phyloP scores from a whole-genome alignment of 2,797 vertebrate genomes.

The Cirrhinus molitorella region DNA sequence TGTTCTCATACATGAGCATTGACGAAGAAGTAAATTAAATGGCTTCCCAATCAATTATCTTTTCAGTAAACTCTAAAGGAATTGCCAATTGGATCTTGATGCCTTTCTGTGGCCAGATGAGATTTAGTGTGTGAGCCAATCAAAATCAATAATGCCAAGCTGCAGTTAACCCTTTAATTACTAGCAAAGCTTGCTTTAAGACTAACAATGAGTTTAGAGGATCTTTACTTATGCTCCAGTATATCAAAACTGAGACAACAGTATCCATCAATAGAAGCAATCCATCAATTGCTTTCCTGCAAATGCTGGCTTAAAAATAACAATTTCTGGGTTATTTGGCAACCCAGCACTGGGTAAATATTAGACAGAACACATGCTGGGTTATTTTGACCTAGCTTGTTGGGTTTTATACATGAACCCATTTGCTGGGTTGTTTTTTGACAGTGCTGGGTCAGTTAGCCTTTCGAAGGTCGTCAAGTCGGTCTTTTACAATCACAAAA shows the following conservation, averaged over 20 bases:
- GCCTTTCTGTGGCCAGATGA: conserved; percentile 72
- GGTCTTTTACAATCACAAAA: no score
- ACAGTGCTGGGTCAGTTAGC: no score
- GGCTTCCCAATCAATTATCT: conserved; percentile 73
- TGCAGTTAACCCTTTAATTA: conserved; percentile 61
- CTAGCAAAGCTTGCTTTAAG: conserved; percentile 21
- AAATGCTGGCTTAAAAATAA: no score
- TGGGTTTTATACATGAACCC: no score
- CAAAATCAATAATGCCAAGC: conserved; percentile 72
- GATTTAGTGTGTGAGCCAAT: conserved; percentile 69
- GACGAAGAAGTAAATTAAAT: conserved; percentile 73
- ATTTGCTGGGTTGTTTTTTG: no score
- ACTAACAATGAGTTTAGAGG: conserved; percentile 35
- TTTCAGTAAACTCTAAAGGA: conserved; percentile 76
- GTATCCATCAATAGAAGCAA: conserved; percentile 19
- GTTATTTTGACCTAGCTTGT: no score
- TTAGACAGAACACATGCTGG: no score
- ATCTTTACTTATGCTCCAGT: conserved; percentile 18
- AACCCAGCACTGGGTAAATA: no score
- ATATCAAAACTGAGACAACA: conserved; percentile 4
- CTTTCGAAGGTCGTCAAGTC: no score
- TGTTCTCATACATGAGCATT: conserved; percentile 71
- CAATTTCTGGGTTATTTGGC: no score
- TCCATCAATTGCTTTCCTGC: background rate
- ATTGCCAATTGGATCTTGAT: conserved; percentile 75